Base-by-base conservation (phyloP, 1,140 invertebrate genomes). In the Melanaphis sacchari region DNA sequence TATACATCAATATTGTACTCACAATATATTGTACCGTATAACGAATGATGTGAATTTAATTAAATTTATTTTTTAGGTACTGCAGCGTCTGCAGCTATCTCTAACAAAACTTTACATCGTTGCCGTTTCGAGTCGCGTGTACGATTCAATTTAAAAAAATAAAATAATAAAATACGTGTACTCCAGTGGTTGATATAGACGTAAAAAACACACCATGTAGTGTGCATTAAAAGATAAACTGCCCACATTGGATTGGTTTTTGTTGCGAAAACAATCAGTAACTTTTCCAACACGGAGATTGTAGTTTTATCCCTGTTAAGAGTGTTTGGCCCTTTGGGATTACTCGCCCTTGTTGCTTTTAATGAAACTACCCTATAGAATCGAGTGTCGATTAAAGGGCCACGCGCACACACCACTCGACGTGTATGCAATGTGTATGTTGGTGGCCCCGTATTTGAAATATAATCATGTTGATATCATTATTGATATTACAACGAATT, bases 271-370 rank as follows among this genome's bases (percentile, higher is more conserved):
- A 93, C 91, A 85, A 93, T 93, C 91, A 40, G 46, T 40, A 66
- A 93, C 46, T 90, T 66, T 90, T 41, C 36, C 52, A 52, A 31
- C 46, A 38, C 81, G n/a, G 91, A 93, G 46, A 93, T 81, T 46
- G 41, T 76, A 49, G 76, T 81, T 82, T 49, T 92, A 82, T 92
- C 76, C 66, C 91, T 38, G 91, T 93, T 82, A 85, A 93, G 81
- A 85, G 91, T 93, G 91, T 93, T 93, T 54, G 81, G 91, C 91
- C 91, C 81, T 93, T 40, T 15, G 91, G 91, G 91, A 93, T 52
- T 84, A 93, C 76, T 52, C 91, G 81, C 91, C 66, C 91, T 92
- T 46, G 76, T 84, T 40, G 46, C 81, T 52, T 52, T 93, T 93
- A 93, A 93, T 85, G 81, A 93, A 85, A 85, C 81, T 84, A 49